Evolutionary conservation across 1,140 invertebrate genomes (phyloP).

Genomic region (Drosophila pseudoobscura): DNA sequence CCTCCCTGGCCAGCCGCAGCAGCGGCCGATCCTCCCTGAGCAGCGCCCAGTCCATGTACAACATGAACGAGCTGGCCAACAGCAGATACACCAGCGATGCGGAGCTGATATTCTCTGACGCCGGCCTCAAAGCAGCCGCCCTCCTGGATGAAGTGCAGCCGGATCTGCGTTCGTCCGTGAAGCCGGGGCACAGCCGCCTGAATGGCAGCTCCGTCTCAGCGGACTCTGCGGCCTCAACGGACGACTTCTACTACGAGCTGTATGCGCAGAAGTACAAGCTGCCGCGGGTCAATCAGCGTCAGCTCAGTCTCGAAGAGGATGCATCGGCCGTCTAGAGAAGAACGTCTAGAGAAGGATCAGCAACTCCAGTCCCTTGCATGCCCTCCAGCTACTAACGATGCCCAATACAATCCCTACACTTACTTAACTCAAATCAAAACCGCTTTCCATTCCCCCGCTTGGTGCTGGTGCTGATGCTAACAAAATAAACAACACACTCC

Average conservation of each 20-base stretch:
- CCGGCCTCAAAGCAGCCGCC: constrained; percentile 66
- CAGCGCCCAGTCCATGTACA: constrained; percentile 74
- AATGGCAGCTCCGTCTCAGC: constrained; percentile 36
- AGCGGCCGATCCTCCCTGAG: constrained; percentile 70
- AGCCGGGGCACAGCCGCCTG: constrained; percentile 39
- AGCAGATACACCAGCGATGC: constrained; percentile 59
- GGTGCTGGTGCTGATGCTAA: constrained; percentile 30
- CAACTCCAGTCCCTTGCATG: constrained; percentile 22
- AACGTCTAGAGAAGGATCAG: constrained; percentile 4
- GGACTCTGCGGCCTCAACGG: constrained; percentile 36
- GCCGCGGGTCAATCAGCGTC: constrained; percentile 58
- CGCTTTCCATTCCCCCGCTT: constrained; percentile 28
- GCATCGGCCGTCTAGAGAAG: constrained; percentile 21
- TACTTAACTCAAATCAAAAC: constrained; percentile 17
- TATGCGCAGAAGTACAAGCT: constrained; percentile 63
- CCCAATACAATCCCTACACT: constrained; percentile 25
- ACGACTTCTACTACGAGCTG: constrained; percentile 69
- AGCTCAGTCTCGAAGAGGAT: constrained; percentile 65
- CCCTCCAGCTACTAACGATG: constrained; percentile 15
- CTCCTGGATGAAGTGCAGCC: constrained; percentile 74
- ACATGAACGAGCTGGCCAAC: constrained; percentile 70
- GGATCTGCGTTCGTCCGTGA: constrained; percentile 60
- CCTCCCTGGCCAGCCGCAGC: constrained; percentile 67
- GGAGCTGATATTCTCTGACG: constrained; percentile 60
- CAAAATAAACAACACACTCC: not conserved